These are phyloP conservation scores for Nerophis lumbriciformis DNA, from an alignment of 2,113 vertebrate genomes.

Conservation along the genomic window DNA sequence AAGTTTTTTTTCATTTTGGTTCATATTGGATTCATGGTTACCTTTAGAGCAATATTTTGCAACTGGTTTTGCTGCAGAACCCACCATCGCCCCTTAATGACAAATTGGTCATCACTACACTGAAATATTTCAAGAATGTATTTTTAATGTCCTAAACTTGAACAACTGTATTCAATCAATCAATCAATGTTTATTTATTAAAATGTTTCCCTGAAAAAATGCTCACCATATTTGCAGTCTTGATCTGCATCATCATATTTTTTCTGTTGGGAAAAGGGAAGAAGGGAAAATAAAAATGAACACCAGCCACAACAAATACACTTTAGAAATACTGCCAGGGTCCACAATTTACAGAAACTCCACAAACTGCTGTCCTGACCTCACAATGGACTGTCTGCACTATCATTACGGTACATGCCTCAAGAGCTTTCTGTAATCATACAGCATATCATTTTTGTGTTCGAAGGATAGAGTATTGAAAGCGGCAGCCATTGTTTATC, in stretches of 20 bases:
- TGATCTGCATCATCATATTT: conserved; percentile 98
- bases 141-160: too few relatives aligned
- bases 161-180: too few relatives aligned
- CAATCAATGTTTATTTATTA: too few relatives aligned
- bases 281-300: conserved; percentile 37
- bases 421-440: conserved; percentile 32
- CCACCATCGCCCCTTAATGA: too few relatives aligned
- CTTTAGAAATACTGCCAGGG: conserved; percentile 8
- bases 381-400: conserved; percentile 19
- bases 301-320: conserved; percentile 20
- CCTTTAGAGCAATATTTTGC: too few relatives aligned
- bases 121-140: too few relatives aligned
- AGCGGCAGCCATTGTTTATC: not conserved
- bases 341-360: conserved; percentile 13
- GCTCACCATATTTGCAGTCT: conserved; percentile 96
- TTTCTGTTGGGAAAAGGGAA: conserved; percentile 79
- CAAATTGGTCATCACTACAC: too few relatives aligned
- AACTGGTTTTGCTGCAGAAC: too few relatives aligned
- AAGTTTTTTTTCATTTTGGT: too few relatives aligned
- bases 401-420: conserved; percentile 41
- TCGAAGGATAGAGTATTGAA: conserved; percentile 20
- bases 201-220: not conserved
- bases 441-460: conserved; percentile 26
- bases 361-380: conserved; percentile 24
- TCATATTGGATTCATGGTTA: too few relatives aligned